Percentiles rank a stretch among this genome's conserved stretches.
Conservation (phyloP, 2,113 vertebrate species). For the Cygnus atratus region DNA sequence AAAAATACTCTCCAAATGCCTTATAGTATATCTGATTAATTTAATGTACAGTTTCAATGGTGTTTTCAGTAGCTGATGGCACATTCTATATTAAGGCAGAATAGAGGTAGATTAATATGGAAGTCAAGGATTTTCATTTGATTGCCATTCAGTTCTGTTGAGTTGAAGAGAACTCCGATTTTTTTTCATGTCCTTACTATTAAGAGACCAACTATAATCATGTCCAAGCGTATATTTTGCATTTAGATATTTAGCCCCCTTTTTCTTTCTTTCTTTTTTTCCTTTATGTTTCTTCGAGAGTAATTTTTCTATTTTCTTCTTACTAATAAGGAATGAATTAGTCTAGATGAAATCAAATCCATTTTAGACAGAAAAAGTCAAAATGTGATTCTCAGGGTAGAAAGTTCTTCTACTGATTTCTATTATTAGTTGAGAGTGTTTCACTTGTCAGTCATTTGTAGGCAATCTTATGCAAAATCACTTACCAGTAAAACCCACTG, state of each 20-base stretch:
- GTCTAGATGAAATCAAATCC: constrained; percentile 25
- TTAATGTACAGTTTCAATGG: neutral
- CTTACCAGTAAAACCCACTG: neutral
- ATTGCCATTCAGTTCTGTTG: constrained; percentile 36
- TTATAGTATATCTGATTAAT: neutral
- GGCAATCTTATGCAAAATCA: neutral
- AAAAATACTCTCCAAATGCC: neutral
- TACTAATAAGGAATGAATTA: constrained; percentile 45
- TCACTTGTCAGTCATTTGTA: neutral
- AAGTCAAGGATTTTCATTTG: constrained; percentile 47
- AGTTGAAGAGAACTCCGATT: constrained; percentile 35
- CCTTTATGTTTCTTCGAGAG: constrained; percentile 16
- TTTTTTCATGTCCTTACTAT: constrained; percentile 13
- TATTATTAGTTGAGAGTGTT: neutral
- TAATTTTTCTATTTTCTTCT: constrained; percentile 48
- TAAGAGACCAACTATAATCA: constrained; percentile 46
- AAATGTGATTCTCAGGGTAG: neutral
- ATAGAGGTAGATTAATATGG: neutral
- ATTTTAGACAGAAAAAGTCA: neutral
- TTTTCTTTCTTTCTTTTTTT: neutral
- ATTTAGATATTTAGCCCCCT: constrained; percentile 58
- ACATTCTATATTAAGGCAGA: neutral
- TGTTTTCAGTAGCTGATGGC: neutral
- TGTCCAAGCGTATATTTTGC: constrained; percentile 39
- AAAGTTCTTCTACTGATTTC: neutral